Base-by-base conservation (phyloP, 2,797 vertebrate genomes). In the Mionectes olivaceus region DNA sequence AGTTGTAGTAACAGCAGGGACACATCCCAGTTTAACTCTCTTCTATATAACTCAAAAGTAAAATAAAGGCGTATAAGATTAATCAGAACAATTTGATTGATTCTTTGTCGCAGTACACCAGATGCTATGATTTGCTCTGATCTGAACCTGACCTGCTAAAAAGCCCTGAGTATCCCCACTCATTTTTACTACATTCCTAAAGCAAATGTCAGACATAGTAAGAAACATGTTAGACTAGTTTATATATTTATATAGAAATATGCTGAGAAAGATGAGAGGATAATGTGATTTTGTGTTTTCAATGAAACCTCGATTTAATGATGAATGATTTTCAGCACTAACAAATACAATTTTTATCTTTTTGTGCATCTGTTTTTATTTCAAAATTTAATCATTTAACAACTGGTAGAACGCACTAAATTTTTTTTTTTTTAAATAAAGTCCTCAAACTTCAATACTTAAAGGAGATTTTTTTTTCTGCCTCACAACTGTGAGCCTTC, bases 71-170 rank as follows among this genome's bases (percentile, higher is more conserved):
- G 43, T 28, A 37, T 33, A 87, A 87, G 78, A 89, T 83, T 87
- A 96, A 83, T 93, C 39, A 17, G 81, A 95, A 78, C n/a, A 9
- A 53, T 84, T 52, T 91, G 69, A 96, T 57, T 92, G 94, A 96
- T 73, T 91, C 71, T 93, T 91, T 96, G 94, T 92, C 96, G 95
- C 89, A 88, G 83, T 49, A 76, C 61, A 83, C 44, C 89, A 96
- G 94, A 93, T 95, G 94, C 91, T 97, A 84, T 44, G 86, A 96
- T 91, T 83, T 93, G 87, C 70, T 92, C 94, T 79, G 65, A 93
- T 96, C 89, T 93, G 87, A 97, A 76, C 73, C 47, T 73, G 94
- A 95, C 93, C 87, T 10, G 21, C 7, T 80, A 81, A 94, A 94
- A 96, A 93, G 57, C 78, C 64, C 46, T 76, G 67, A 50, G 9